Evolutionary conservation across 2,113 vertebrate species (phyloP).

Genomic region (Pelodiscus sinensis): DNA sequence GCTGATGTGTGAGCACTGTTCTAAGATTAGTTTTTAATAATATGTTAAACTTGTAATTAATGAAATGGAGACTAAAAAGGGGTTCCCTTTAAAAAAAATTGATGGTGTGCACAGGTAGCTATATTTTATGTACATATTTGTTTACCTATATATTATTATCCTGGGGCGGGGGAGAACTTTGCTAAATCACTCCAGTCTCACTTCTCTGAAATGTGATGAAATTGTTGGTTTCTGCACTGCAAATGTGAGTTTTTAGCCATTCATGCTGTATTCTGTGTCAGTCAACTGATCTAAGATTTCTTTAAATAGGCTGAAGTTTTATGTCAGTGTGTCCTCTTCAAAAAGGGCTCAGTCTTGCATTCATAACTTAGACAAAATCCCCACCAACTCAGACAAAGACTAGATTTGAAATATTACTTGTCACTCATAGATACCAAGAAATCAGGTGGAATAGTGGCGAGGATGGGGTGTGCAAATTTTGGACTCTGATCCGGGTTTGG

Average conservation of each 20-base stretch:
- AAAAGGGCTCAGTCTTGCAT: background rate
- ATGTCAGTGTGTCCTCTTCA: background rate
- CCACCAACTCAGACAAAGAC: background rate
- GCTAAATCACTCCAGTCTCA: background rate
- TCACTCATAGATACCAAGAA: background rate
- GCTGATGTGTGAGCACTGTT: background rate
- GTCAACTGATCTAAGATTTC: conserved; percentile 21
- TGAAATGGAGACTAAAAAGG: background rate
- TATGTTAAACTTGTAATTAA: background rate
- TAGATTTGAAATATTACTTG: conserved; percentile 18
- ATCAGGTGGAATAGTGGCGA: too few species aligned
- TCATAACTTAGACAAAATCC: background rate
- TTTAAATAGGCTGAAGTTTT: conserved; percentile 11
- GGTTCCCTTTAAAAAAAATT: background rate
- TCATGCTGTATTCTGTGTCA: background rate
- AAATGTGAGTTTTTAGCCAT: accelerated
- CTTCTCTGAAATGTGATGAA: background rate
- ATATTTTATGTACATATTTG: background rate
- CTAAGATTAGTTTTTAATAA: background rate
- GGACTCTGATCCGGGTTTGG: too few species aligned
- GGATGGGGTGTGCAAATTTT: too few species aligned
- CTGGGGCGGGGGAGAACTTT: background rate
- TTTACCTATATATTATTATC: background rate
- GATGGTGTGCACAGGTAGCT: background rate
- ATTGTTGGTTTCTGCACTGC: background rate